Evolutionary conservation across 2,113 vertebrate genomes (phyloP).

Genomic region (Epinephelus moara): DNA sequence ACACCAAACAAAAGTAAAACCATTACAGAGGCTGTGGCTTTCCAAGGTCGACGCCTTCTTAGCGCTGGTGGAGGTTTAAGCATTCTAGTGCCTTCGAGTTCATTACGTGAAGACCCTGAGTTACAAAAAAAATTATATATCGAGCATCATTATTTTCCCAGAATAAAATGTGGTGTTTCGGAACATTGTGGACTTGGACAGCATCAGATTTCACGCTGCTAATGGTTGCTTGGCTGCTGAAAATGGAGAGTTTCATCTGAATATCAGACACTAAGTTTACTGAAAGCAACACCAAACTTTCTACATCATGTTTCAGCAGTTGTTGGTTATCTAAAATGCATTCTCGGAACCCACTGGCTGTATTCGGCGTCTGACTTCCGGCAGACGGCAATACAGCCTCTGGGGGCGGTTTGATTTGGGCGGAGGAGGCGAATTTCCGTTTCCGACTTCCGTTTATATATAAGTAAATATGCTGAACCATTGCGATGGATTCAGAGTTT

Average conservation of each 20-base stretch:
- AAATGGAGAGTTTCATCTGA: neutral
- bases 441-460: no score
- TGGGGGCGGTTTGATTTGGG: no score
- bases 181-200: neutral
- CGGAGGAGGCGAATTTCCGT: no score
- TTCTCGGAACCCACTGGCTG: no score
- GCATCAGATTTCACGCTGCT: neutral
- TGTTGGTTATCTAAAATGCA: neutral
- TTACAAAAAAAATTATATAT: neutral
- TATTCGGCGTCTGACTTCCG: no score
- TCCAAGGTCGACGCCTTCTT: neutral
- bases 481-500: no score
- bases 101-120: conserved; percentile 1
- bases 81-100: neutral
- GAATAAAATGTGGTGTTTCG: neutral
- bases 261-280: neutral
- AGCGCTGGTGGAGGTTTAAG: neutral
- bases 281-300: neutral
- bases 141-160: conserved; percentile 1
- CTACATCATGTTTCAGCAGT: neutral
- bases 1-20: neutral
- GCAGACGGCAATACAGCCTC: no score
- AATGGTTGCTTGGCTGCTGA: conserved; percentile 6
- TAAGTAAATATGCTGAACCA: no score
- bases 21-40: neutral